Percentiles rank a stretch among this genome's conserved stretches.
These are phyloP conservation scores for Mormyrops boulengeri DNA, from an alignment of 2,797 vertebrate genomes.

Conservation along the genomic window DNA sequence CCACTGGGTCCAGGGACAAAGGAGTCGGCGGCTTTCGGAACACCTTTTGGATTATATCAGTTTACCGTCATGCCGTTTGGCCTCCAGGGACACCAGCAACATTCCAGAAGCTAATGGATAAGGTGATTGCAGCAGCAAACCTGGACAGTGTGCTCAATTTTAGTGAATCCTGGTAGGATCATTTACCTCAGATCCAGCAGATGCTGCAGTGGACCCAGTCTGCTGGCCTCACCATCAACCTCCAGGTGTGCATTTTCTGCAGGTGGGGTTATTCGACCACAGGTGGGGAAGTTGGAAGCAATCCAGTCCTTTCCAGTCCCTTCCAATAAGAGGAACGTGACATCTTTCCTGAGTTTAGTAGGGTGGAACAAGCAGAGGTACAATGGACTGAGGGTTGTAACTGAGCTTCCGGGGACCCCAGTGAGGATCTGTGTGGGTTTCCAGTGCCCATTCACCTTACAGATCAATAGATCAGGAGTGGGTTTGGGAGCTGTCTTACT, in stretches of 20 bases:
- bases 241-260: background rate
- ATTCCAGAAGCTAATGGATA: background rate
- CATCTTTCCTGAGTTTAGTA: background rate
- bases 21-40: background rate
- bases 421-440: background rate
- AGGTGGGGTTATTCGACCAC: background rate
- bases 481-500: background rate
- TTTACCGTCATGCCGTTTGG: background rate
- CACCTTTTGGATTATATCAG: background rate
- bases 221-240: background rate
- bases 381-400: background rate
- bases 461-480: background rate
- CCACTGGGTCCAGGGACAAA: background rate
- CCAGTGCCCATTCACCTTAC: background rate
- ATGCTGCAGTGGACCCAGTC: background rate
- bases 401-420: background rate
- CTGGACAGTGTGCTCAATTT: background rate
- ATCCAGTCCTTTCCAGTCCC: background rate
- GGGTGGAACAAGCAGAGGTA: background rate
- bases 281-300: background rate
- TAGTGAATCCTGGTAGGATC: background rate
- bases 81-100: background rate
- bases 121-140: background rate
- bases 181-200: background rate
- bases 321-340: background rate